Base-by-base conservation (phyloP, 2,888 invertebrate genomes). In the Euclidia mi region DNA sequence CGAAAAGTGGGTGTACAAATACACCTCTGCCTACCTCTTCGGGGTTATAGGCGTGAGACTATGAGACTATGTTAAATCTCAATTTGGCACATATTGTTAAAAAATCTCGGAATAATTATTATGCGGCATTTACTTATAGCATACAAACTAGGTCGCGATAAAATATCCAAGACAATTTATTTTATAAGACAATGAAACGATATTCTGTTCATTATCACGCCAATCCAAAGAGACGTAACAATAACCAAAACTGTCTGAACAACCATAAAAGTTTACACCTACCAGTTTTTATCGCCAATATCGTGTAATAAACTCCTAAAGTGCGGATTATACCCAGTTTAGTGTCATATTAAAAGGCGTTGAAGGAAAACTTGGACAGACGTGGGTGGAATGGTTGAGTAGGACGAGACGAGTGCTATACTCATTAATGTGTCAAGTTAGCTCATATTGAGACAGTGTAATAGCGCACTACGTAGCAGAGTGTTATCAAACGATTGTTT, bases 311-410 rank as follows among this genome's bases (percentile, higher is more conserved):
- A 69, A 71, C 58, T 68, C 71, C 53, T 49, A 51, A 61, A 71
- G 62, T 72, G 52, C 68, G 79, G 79, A 79, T 66, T 67, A 69
- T 57, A 65, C 77, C 73, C 71, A 78, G 67, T 78, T 77, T 69
- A 76, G 67, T 68, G 67, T 65, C 66, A 74, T 76, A 76, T 73
- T 79, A 81, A 80, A 82, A 78, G 68, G 73, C 77, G 71, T 74
- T 71, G 67, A 71, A 70, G 73, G 59, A 67, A 70, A 71, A 64
- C 67, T 73, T 68, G 42, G 34, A 31, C 46, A 46, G 50, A 60
- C 64, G 57, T 28, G 59, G 38, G 45, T 41, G 20, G 74, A 71
- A 73, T 71, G 53, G 43, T 59, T 60, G 34, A 64, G 37, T 44
- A 38, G 51, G 25, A 44, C 37, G 51, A 48, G 45, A 57, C 55